These are phyloP conservation scores for Serinus canaria DNA, from an alignment of 2,113 vertebrate species.

Conservation along the genomic window DNA sequence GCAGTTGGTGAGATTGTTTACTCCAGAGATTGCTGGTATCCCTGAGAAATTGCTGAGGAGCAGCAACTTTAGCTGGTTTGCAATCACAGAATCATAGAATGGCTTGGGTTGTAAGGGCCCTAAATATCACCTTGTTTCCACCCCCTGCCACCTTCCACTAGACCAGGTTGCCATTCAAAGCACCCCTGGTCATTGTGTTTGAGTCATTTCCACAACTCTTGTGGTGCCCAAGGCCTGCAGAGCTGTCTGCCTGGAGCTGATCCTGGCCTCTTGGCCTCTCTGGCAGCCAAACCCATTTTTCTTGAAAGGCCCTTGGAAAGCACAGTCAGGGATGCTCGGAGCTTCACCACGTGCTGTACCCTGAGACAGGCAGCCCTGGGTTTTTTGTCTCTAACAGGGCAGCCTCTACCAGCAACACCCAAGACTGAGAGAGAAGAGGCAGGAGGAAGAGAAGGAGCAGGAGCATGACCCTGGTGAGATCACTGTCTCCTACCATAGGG, in stretches of 20 bases:
- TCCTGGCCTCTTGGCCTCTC: background rate
- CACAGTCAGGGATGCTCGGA: background rate
- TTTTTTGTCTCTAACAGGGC: background rate
- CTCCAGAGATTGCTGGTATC: background rate
- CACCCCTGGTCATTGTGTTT: background rate
- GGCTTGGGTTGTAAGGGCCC: background rate
- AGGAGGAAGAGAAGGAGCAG: background rate
- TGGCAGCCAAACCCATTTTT: background rate
- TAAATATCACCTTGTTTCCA: background rate
- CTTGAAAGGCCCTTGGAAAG: background rate
- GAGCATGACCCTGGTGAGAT: background rate
- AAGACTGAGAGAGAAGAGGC: background rate
- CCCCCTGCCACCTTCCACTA: background rate
- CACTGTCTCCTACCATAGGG: fast-evolving
- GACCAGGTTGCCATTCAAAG: background rate
- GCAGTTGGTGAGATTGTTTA: background rate
- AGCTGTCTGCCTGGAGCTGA: background rate
- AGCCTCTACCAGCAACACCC: background rate
- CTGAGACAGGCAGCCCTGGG: background rate
- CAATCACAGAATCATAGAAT: background rate
- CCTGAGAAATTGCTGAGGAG: background rate
- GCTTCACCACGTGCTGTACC: too few species aligned
- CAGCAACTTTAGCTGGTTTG: background rate
- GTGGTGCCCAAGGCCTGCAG: background rate
- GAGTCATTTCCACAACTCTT: background rate